A percentile compares a stretch with the other conserved stretches of the same genome.
Evolutionary conservation across 1,140 invertebrate species (phyloP).

Genomic region (Frieseomelitta varia): DNA sequence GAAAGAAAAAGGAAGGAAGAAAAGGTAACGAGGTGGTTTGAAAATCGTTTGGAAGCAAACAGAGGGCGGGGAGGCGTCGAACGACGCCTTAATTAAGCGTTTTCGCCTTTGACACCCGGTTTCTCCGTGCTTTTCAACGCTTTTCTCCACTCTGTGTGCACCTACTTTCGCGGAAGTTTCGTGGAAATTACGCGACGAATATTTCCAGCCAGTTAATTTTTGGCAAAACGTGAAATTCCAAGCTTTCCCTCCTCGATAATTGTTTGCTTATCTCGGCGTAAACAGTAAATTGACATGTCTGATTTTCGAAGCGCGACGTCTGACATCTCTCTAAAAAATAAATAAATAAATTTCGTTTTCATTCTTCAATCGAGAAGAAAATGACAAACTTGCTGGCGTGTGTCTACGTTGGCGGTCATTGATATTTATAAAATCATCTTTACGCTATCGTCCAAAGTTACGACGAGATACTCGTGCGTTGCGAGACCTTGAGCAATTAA

Average conservation of each 20-base stretch:
- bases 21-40: slow-evolving; percentile 11
- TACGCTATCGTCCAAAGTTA: neutral
- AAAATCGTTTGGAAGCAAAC: slow-evolving; percentile 18
- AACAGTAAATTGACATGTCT: neutral
- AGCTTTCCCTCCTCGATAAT: neutral
- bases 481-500: neutral
- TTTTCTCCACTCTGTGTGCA: neutral
- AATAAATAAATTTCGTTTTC: neutral
- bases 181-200: neutral
- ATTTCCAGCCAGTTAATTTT: neutral
- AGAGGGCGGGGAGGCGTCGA: too few species aligned
- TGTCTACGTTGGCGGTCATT: neutral
- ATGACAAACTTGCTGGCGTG: neutral
- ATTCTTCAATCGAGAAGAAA: neutral
- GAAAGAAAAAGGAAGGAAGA: neutral
- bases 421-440: slow-evolving; percentile 19
- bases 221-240: neutral
- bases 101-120: neutral
- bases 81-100: slow-evolving; percentile 18
- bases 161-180: neutral
- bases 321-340: neutral
- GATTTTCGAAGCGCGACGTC: neutral
- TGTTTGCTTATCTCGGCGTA: neutral
- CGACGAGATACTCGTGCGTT: neutral
- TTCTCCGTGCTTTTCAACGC: neutral